phyloP scores from a whole-genome alignment of 2,797 vertebrate genomes.

The Enteromius viviparus region DNA sequence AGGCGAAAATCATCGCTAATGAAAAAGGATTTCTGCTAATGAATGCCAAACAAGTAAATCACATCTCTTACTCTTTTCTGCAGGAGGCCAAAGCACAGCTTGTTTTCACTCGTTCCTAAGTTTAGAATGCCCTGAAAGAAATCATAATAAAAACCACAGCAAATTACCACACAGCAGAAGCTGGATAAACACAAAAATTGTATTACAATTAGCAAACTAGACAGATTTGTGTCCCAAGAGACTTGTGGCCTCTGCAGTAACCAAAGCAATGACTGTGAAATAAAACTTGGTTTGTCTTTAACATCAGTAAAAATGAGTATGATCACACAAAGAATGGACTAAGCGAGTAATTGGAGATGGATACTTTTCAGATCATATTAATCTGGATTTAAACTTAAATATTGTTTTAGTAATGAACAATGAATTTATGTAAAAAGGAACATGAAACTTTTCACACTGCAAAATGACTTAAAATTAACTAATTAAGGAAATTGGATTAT shows the following conservation, averaged over 20 bases:
- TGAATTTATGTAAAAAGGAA: not conserved
- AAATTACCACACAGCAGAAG: slow-evolving; percentile 25
- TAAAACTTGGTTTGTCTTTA: not conserved
- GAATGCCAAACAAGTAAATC: not conserved
- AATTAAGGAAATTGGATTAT: not conserved
- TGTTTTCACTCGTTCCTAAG: slow-evolving; percentile 95
- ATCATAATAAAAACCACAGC: slow-evolving; percentile 3
- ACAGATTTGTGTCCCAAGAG: slow-evolving; percentile 10
- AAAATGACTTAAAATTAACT: not conserved
- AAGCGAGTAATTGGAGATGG: too few species aligned
- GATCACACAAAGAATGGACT: not conserved
- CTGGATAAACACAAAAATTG: not conserved
- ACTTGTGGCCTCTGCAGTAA: not conserved
- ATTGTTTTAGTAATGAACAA: not conserved
- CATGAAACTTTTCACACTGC: not conserved
- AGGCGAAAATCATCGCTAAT: not conserved
- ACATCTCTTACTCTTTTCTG: slow-evolving; percentile 84
- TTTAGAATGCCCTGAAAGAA: slow-evolving; percentile 89
- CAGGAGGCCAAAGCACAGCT: slow-evolving; percentile 92
- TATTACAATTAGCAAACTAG: not conserved
- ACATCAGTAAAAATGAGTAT: not conserved
- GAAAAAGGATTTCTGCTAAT: not conserved
- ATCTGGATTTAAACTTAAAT: not conserved
- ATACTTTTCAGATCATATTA: not conserved
- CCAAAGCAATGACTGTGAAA: not conserved